These are phyloP conservation scores for Electrona antarctica DNA, from an alignment of 2,113 vertebrate genomes.

Conservation along the genomic window DNA sequence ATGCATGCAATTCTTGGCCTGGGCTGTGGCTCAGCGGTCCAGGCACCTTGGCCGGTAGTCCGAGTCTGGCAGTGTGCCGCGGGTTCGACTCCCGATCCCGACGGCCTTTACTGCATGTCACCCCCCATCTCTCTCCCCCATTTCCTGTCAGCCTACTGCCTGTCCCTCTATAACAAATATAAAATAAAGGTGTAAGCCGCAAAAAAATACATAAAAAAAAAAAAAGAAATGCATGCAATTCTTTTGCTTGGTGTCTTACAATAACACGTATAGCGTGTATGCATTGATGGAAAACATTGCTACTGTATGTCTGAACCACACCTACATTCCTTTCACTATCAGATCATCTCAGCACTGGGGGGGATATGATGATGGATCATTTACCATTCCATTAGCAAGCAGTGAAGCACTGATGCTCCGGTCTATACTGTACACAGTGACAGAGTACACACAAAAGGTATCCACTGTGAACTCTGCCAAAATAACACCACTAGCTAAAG, in stretches of 20 bases:
- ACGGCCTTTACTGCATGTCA: too few species aligned
- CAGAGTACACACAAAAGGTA: slow-evolving; percentile 20
- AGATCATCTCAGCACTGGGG: slow-evolving; percentile 24
- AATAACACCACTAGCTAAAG: slow-evolving; percentile 21
- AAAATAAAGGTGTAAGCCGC: too few species aligned
- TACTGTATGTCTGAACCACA: slow-evolving; percentile 20
- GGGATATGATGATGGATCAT: slow-evolving; percentile 25
- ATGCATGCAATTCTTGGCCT: neutral
- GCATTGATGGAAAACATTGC: neutral
- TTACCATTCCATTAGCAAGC: slow-evolving; percentile 44
- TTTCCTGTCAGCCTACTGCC: too few species aligned
- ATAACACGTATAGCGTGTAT: neutral
- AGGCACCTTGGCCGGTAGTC: too few species aligned
- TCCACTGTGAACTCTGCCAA: slow-evolving; percentile 23
- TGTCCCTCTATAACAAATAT: too few species aligned
- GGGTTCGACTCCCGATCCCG: too few species aligned
- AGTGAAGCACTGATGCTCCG: slow-evolving; percentile 33
- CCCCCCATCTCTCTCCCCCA: too few species aligned
- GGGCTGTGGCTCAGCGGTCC: neutral
- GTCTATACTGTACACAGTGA: slow-evolving; percentile 19
- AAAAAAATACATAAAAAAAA: too few species aligned
- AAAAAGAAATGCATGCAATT: neutral
- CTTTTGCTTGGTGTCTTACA: neutral
- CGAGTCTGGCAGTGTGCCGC: too few species aligned
- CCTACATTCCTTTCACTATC: slow-evolving; percentile 44